Conservation (phyloP, 2,888 invertebrate genomes). For the Endomychus coccineus region DNA sequence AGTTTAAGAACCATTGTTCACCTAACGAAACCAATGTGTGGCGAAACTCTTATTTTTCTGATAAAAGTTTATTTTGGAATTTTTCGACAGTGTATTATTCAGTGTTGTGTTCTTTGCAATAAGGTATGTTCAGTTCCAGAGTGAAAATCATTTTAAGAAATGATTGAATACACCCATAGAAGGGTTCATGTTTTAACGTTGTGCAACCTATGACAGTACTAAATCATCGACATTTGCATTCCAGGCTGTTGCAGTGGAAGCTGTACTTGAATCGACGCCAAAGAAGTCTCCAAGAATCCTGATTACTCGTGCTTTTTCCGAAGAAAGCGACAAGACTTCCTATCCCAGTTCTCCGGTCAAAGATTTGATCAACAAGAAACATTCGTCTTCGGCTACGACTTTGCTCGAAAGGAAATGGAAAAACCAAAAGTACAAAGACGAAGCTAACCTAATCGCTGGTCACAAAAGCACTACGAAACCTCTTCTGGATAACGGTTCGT, state of each 20-base stretch:
- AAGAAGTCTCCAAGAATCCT: slow-evolving; percentile 58
- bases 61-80: no score
- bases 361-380: slow-evolving; percentile 36
- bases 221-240: no score
- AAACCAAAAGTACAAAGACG: slow-evolving; percentile 25
- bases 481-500: slow-evolving; percentile 28
- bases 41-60: no score
- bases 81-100: no score
- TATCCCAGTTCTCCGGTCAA: slow-evolving; percentile 38
- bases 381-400: slow-evolving; percentile 42
- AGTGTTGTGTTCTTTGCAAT: no score
- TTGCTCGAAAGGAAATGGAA: slow-evolving; percentile 43
- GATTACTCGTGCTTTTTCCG: slow-evolving; percentile 66
- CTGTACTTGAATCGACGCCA: slow-evolving; percentile 34
- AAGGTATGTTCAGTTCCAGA: no score
- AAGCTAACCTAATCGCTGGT: slow-evolving; percentile 29
- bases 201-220: no score
- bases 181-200: no score
- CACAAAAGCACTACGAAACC: slow-evolving; percentile 32
- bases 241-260: slow-evolving; percentile 26
- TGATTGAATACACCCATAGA: no score
- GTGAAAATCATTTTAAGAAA: no score
- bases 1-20: no score
- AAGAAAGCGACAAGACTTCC: slow-evolving; percentile 59
- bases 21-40: no score